Percentiles rank a stretch among this genome's conserved stretches.
These are phyloP conservation scores for Drosophila erecta DNA, from an alignment of 1,140 invertebrate genomes.

Conservation along the genomic window DNA sequence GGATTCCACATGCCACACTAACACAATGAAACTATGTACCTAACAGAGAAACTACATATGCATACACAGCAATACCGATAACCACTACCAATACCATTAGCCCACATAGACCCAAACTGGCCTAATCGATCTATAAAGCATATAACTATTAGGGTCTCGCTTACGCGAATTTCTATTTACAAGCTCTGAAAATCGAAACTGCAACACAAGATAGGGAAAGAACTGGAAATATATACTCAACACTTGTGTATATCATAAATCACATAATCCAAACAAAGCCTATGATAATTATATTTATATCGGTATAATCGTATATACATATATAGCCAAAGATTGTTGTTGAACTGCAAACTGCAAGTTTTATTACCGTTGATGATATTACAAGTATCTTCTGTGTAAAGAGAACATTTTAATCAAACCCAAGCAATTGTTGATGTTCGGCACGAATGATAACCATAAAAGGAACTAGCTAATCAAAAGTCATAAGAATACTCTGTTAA, in stretches of 20 bases:
- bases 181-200: slow-evolving; percentile 46
- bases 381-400: slow-evolving; percentile 46
- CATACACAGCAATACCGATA: slow-evolving; percentile 33
- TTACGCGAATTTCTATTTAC: slow-evolving; percentile 73
- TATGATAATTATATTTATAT: slow-evolving; percentile 50
- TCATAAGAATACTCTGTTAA: slow-evolving; percentile 24
- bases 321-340: slow-evolving; percentile 64
- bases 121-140: slow-evolving; percentile 31
- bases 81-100: slow-evolving; percentile 16
- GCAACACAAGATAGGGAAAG: slow-evolving; percentile 36
- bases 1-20: slow-evolving; percentile 50
- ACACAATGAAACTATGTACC: slow-evolving; percentile 81
- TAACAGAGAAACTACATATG: slow-evolving; percentile 76
- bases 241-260: slow-evolving; percentile 72
- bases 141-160: slow-evolving; percentile 39
- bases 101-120: slow-evolving; percentile 12
- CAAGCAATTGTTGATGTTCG: slow-evolving; percentile 81
- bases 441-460: slow-evolving; percentile 68
- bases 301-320: slow-evolving; percentile 31
- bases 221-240: slow-evolving; percentile 29
- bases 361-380: slow-evolving; percentile 84
- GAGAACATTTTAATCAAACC: slow-evolving; percentile 67
- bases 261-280: slow-evolving; percentile 63
- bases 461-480: slow-evolving; percentile 42
- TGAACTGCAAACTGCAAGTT: slow-evolving; percentile 68